A percentile compares a stretch with the other conserved stretches of the same genome.
Evolutionary conservation across 92 coral and sea anemone species (phyloP).

Genomic region (Paragorgia papillata): DNA sequence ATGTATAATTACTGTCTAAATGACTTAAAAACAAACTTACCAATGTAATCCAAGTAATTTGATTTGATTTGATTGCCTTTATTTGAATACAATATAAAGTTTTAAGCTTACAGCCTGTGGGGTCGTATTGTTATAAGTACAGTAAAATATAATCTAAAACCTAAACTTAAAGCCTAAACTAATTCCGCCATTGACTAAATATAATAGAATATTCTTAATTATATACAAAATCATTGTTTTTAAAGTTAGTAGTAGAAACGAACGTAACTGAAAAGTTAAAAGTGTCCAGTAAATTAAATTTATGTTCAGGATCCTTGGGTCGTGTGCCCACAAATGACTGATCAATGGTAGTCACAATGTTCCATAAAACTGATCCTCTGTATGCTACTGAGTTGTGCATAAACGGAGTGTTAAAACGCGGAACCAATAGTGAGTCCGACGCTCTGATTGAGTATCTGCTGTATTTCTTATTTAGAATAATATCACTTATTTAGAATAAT

Average conservation of each 20-base stretch:
- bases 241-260: slow-evolving; percentile 16
- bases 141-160: too few species aligned
- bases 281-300: slow-evolving; percentile 12
- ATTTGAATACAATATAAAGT: slow-evolving; percentile 19
- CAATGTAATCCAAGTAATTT: too few species aligned
- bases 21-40: too few species aligned
- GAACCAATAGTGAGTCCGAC: slow-evolving; percentile 15
- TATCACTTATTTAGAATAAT: too few species aligned
- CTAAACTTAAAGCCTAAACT: slow-evolving; percentile 9
- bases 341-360: slow-evolving; percentile 9
- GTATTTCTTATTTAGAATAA: not conserved
- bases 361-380: slow-evolving; percentile 48
- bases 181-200: not conserved
- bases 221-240: slow-evolving; percentile 43
- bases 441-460: slow-evolving; percentile 25
- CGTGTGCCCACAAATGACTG: slow-evolving; percentile 11
- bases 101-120: slow-evolving; percentile 40
- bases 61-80: slow-evolving; percentile 14
- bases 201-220: slow-evolving; percentile 13
- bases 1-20: too few species aligned
- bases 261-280: slow-evolving; percentile 30
- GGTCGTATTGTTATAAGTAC: slow-evolving; percentile 23
- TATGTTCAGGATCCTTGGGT: slow-evolving; percentile 3
- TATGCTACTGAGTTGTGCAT: slow-evolving; percentile 22
- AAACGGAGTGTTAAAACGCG: slow-evolving; percentile 10